phyloP scores from a whole-genome alignment of 2,113 vertebrate genomes.

The Lophochroa leadbeateri region DNA sequence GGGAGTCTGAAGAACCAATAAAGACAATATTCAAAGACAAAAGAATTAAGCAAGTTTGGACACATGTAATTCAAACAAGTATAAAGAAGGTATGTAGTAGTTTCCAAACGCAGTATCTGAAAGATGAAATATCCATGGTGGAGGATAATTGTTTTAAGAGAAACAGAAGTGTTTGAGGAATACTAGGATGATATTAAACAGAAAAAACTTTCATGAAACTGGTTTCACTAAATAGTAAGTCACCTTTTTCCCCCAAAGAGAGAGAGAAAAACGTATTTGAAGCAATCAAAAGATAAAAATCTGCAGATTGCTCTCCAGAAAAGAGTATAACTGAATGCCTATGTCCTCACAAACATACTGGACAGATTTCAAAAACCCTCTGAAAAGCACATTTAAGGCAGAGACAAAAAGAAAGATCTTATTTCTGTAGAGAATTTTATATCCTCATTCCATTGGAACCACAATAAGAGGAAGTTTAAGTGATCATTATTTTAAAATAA shows the following conservation, averaged over 20 bases:
- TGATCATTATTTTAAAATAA: not conserved
- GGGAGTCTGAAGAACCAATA: not conserved
- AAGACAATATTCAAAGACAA: not conserved
- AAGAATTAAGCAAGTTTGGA: not conserved
- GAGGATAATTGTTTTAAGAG: not conserved
- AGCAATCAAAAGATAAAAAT: slow-evolving; percentile 59
- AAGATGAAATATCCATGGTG: not conserved
- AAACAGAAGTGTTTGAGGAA: not conserved
- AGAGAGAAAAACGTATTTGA: not conserved
- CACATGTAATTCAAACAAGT: not conserved
- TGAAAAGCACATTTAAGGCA: not conserved
- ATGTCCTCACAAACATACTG: not conserved
- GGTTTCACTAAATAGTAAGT: not conserved
- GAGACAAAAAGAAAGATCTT: not conserved
- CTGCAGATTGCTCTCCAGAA: slow-evolving; percentile 20
- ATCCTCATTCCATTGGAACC: not conserved
- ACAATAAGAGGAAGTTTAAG: not conserved
- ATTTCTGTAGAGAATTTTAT: not conserved
- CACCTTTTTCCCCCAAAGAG: not conserved
- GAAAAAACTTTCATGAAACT: not conserved
- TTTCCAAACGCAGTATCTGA: not conserved
- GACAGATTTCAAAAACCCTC: not conserved
- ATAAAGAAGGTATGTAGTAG: not conserved
- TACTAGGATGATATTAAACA: not conserved
- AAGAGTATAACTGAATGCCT: not conserved